Evolutionary conservation across 2,113 vertebrate genomes (phyloP).

Genomic region (Oncorhynchus nerka): DNA sequence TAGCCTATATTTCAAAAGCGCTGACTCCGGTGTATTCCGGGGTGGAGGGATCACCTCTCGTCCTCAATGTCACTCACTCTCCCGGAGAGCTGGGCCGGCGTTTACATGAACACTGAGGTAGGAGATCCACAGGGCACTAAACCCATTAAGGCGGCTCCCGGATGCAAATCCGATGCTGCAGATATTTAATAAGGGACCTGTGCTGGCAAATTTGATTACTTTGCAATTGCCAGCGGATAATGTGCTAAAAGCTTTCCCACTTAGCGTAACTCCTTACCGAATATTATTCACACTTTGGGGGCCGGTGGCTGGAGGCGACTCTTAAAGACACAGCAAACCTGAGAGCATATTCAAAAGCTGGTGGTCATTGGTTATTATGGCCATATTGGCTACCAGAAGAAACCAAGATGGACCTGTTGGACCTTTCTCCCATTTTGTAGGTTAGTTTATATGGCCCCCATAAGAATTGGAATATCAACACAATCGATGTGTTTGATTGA

Average conservation of each 20-base stretch:
- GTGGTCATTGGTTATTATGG: slow-evolving; percentile 1
- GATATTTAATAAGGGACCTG: slow-evolving; percentile 85
- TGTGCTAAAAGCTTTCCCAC: slow-evolving; percentile 95
- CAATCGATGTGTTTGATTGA: background rate
- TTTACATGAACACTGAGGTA: slow-evolving; percentile 61
- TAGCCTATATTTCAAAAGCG: slow-evolving; percentile 36
- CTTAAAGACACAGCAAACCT: slow-evolving; percentile 57
- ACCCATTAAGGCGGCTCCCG: slow-evolving; percentile 80
- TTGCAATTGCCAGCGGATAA: slow-evolving; percentile 88
- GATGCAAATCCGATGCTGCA: slow-evolving; percentile 84
- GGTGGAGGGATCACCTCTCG: slow-evolving; percentile 52
- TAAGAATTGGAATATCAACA: background rate
- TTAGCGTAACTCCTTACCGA: slow-evolving; percentile 81
- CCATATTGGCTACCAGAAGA: background rate
- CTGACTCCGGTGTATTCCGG: slow-evolving; percentile 60
- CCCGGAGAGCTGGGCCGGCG: slow-evolving; percentile 47
- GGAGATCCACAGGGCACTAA: slow-evolving; percentile 71
- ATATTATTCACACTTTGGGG: slow-evolving; percentile 89
- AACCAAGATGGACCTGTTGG: background rate
- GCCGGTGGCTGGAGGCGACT: slow-evolving; percentile 48
- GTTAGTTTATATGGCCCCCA: background rate
- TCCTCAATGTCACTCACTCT: slow-evolving; percentile 82
- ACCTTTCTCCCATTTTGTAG: background rate
- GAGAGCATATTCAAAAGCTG: slow-evolving; percentile 5
- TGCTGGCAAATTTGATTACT: slow-evolving; percentile 84